Base-by-base conservation (phyloP, 2,113 vertebrate genomes). In the Carassius auratus region DNA sequence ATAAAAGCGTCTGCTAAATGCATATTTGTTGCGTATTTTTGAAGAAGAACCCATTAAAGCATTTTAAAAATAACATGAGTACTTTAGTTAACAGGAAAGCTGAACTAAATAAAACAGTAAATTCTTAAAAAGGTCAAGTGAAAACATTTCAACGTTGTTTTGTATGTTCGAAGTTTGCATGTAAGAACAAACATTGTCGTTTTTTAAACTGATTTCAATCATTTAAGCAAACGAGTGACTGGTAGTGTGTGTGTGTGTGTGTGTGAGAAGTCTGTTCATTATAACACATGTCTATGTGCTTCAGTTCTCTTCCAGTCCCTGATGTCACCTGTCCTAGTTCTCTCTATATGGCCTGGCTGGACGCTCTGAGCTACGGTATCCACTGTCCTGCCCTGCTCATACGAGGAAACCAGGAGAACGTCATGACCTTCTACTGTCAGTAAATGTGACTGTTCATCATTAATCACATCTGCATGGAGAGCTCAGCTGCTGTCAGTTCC, bases 271-370 rank as follows among this genome's bases (percentile, higher is more conserved):
- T 68, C 64, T 68, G 13, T 7, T 68, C 14, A 48, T 10, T 48
- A 48, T 48, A 48, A 9, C 10, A 3, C 57, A 13, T 50, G 48
- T 50, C 1, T 50, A 3, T 50, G 48, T 50, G 21, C 42, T 15
- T 0, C 90, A 96, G 94, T 89, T 95, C 93, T 85, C 90, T 95
- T 3, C 93, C 94, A 0, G 93, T 94, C 15, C 92, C 92, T 5
- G 90, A 91, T 69, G 91, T 87, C 0, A 90, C 91, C 88, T 94
- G 94, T 12, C 92, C 94, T 33, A 92, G 92, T n/a, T 89, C 91
- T 17, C 92, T 95, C 36, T 94, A 95, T 78, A 93, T 94, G 93
- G 92, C 95, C 74, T 94, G 93, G 94, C 85, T 96, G 87, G 93
- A 96, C 13, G 88, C 87, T 0, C 89, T 95, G 88, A 94, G 92